Evolutionary conservation across 2,888 invertebrate genomes (phyloP).

Genomic region (Caenorhabditis sp.): DNA sequence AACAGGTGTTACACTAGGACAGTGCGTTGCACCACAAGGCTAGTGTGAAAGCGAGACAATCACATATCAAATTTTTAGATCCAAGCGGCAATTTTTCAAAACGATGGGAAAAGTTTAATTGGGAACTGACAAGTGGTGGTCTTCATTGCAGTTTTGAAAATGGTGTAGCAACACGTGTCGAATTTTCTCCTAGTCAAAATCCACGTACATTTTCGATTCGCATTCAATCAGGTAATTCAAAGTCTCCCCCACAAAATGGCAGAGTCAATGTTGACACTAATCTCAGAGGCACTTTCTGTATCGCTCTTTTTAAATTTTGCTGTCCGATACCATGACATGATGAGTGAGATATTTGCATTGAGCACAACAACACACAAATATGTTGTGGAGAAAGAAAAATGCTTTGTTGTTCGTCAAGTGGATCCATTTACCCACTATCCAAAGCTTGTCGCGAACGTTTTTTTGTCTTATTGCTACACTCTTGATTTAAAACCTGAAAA

Average conservation of each 20-base stretch:
- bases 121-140: slow-evolving; percentile 70
- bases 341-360: slow-evolving; percentile 52
- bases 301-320: slow-evolving; percentile 39
- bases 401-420: slow-evolving; percentile 61
- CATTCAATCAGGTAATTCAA: slow-evolving; percentile 69
- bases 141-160: slow-evolving; percentile 70
- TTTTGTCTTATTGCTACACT: slow-evolving; percentile 32
- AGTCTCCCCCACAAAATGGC: slow-evolving; percentile 18
- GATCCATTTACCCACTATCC: slow-evolving; percentile 41
- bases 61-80: slow-evolving; percentile 6
- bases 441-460: slow-evolving; percentile 27
- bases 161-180: slow-evolving; percentile 43
- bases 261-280: slow-evolving; percentile 58
- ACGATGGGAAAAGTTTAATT: slow-evolving; percentile 75
- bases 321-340: slow-evolving; percentile 41
- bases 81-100: slow-evolving; percentile 50
- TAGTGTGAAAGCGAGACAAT: background rate
- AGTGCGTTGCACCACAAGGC: slow-evolving; percentile 70
- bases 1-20: slow-evolving; percentile 69
- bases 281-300: slow-evolving; percentile 39
- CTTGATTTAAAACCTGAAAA: slow-evolving; percentile 32
- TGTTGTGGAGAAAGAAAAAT: slow-evolving; percentile 47
- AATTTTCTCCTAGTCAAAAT: slow-evolving; percentile 58
- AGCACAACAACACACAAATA: slow-evolving; percentile 59
- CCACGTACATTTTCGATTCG: slow-evolving; percentile 74